These are phyloP conservation scores for Pygocentrus nattereri DNA, from an alignment of 2,797 vertebrate genomes.

Conservation along the genomic window DNA sequence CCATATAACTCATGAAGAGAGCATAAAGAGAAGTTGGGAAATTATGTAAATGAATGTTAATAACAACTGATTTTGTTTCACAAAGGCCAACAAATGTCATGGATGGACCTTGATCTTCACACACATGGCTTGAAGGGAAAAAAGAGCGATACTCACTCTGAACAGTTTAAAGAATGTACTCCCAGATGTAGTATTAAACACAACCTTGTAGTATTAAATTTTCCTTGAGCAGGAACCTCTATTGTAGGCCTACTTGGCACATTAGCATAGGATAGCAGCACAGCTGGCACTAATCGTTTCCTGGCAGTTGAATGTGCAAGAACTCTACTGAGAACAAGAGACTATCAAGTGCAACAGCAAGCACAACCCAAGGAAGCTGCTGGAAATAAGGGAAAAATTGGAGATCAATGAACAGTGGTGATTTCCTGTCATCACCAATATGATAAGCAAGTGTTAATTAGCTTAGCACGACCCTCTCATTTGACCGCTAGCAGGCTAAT, in stretches of 20 bases:
- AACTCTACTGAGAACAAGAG: constrained; percentile 60
- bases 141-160: constrained; percentile 38
- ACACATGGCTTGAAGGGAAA: constrained; percentile 57
- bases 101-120: constrained; percentile 47
- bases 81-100: no score
- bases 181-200: constrained; percentile 55
- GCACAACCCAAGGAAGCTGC: constrained; percentile 21
- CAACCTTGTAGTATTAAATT: constrained; percentile 51
- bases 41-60: no score
- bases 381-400: constrained; percentile 55
- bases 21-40: no score
- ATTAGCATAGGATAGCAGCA: constrained; percentile 22
- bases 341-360: constrained; percentile 39
- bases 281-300: constrained; percentile 68
- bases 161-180: constrained; percentile 52
- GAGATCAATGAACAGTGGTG: constrained; percentile 78
- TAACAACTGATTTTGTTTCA: no score
- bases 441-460: constrained; percentile 85
- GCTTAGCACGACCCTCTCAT: constrained; percentile 84
- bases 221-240: constrained; percentile 46
- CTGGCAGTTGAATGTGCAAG: constrained; percentile 66
- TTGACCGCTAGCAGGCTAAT: constrained; percentile 87
- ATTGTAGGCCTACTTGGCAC: constrained; percentile 40
- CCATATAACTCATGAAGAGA: no score
- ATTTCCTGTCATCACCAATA: constrained; percentile 81